Base-by-base conservation (phyloP, 2,888 invertebrate species). In the Frankliniella fusca region DNA sequence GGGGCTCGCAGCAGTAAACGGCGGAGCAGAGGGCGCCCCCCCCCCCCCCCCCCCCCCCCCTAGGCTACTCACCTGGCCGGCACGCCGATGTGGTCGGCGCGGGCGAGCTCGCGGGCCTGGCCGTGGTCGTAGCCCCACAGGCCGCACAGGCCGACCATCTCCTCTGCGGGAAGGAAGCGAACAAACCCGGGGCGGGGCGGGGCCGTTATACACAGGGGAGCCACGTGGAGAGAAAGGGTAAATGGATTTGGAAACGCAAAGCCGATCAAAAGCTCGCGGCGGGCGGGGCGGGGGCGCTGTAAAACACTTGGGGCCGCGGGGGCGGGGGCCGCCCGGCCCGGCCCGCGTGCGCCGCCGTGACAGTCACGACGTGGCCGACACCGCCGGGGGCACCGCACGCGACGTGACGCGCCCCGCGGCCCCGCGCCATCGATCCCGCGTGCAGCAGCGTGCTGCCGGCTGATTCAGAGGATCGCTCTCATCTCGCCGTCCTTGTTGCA, bases 111-210 rank as follows among this genome's bases (percentile, higher is more conserved):
- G 38, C 38, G 38, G 38, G 5, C 38, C 38, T 38, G 38, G 70
- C 10, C 23, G 70, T 20, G 70, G 38, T 49, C 49, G 50, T n/a
- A n/a, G 82, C 94, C 93, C 93, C 95, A 95, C 83, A 94, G 94
- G 86, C 93, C 91, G 86, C 93, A 92, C 86, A 95, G 91, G 85
- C 93, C 92, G 85, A 93, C 93, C 89, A 95, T 92, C 90, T 95
- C 95, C 89, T 95, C 95, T 95, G 89, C 81, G 91, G 91, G 85
- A 83, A 85, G 85, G 85, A 76, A 84, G 23, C 23, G 10, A 70
- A n/a, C 70, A 38, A 38, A 2, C 38, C 38, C 38, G 38, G 38
- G 38, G 38, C 38, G 38, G 38, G 38, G 38, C 38, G 38, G 38
- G 38, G 38, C 38, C 38, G 38, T 38, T 38, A n/a, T n/a, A 38